Evolutionary conservation across 2,113 vertebrate genomes (phyloP), one percentile per base, ranked within the genome.

Genomic region (Electrona antarctica): DNA sequence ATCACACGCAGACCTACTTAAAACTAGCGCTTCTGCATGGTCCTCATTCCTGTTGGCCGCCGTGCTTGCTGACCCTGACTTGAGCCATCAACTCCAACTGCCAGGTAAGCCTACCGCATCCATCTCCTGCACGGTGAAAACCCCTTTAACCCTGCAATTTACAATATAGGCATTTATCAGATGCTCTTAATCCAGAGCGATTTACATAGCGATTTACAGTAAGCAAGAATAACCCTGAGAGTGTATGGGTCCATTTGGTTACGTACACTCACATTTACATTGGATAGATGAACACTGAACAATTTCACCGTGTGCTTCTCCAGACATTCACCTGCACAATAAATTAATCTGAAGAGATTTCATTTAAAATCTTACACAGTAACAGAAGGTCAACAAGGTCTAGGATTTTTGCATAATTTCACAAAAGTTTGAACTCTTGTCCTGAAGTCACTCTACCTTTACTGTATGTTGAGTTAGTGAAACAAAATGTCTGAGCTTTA

Each of bases 31-130:
- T 71, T 52, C 50, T 65, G 13, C n/a, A n/a, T n/a, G 62, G 68
- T 77, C 45, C 81, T 86, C 79, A 87, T 77, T 88, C 84, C 21
- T 78, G 68, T 55, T 73, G 63, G 54, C 80, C 76, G 71, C 73
- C 50, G 64, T 81, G n/a, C 29, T 65, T 13, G 58, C 77, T 41
- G 56, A 78, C 67, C 71, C 84, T 71, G 64, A 56, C 56, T 49
- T 55, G 69, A 81, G 71, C 66, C 45, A 9, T 51, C 71, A 71
- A 63, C 7, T 69, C n/a, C 74, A 58, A 79, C 67, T 79, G 65
- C 47, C 87, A 93, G 92, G 91, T 93, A 93, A 74, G 89, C 71
- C 75, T 62, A 12, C 58, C 57, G 28, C 67, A 45, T 45, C 74
- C 33, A 41, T 41, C 33, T 41, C 33, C 33, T 41, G 33, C 33